Evolutionary conservation across 2,113 vertebrate genomes (phyloP).

Genomic region (Cariama cristata): DNA sequence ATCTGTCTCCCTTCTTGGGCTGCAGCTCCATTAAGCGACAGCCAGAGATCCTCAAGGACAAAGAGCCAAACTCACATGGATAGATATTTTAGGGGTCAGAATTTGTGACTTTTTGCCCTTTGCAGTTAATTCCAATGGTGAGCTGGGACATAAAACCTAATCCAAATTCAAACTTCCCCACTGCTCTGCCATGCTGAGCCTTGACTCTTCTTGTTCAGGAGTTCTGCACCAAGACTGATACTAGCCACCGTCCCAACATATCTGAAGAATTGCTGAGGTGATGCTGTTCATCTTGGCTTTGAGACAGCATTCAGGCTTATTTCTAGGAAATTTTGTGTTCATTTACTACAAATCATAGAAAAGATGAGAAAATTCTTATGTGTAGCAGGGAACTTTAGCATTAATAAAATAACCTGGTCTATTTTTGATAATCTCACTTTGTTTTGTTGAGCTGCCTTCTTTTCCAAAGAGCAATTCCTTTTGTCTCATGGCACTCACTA

Average conservation of each 20-base stretch:
- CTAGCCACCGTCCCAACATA: neutral
- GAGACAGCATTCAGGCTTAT: neutral
- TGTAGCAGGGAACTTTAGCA: neutral
- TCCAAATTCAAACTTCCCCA: neutral
- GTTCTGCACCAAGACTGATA: neutral
- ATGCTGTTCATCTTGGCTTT: neutral
- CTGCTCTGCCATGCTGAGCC: neutral
- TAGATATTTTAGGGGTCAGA: neutral
- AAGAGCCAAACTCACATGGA: neutral
- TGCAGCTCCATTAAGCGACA: conserved; percentile 49
- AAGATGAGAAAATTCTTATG: neutral
- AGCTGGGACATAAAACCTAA: neutral
- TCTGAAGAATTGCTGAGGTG: neutral
- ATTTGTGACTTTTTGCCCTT: neutral
- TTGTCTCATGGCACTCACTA: neutral
- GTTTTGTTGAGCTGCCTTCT: neutral
- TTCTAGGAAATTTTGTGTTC: conserved; percentile 5
- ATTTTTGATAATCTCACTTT: neutral
- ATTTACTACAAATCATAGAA: neutral
- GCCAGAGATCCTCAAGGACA: conserved; percentile 52
- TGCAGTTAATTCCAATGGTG: neutral
- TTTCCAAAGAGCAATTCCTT: neutral
- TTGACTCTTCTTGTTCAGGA: neutral
- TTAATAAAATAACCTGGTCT: neutral
- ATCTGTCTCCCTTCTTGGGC: conserved; percentile 64